Conservation (phyloP, 2,113 vertebrate genomes). For the Pedetes capensis region DNA sequence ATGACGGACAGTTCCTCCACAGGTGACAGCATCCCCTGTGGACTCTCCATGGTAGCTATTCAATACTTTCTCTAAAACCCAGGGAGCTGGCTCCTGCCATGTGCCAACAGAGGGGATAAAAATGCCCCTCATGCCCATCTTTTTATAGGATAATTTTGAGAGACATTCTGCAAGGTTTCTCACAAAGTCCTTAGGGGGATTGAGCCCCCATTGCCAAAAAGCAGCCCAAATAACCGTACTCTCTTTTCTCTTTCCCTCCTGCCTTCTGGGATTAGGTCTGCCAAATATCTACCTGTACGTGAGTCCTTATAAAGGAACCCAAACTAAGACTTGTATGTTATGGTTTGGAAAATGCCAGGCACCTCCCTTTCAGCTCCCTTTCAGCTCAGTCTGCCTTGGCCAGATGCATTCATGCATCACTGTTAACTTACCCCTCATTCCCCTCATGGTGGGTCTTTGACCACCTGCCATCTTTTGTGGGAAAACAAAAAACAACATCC, state of each 20-base stretch:
- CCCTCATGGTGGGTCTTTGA: not conserved
- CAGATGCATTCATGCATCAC: not conserved
- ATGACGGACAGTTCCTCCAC: not conserved
- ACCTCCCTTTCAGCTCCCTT: not conserved
- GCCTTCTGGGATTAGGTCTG: not conserved
- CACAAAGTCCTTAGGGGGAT: not conserved
- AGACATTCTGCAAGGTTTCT: not conserved
- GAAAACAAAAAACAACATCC: not conserved
- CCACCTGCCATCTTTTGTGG: too few species aligned
- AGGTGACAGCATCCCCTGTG: rapidly evolving
- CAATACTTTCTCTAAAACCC: not conserved
- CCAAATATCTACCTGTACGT: not conserved
- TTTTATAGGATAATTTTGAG: not conserved
- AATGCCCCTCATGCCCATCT: not conserved
- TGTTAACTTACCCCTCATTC: not conserved
- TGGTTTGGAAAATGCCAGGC: not conserved
- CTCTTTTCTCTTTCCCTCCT: not conserved
- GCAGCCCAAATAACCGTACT: not conserved
- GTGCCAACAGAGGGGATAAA: too few species aligned
- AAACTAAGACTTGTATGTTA: not conserved
- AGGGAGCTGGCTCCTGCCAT: not conserved
- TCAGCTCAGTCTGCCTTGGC: not conserved
- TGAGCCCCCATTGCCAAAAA: not conserved
- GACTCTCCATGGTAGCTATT: not conserved
- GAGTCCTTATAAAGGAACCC: not conserved